A percentile compares a stretch with the other conserved stretches of the same genome.
phyloP scores from a whole-genome alignment of 2,888 invertebrate species.

The Pocota personata region DNA sequence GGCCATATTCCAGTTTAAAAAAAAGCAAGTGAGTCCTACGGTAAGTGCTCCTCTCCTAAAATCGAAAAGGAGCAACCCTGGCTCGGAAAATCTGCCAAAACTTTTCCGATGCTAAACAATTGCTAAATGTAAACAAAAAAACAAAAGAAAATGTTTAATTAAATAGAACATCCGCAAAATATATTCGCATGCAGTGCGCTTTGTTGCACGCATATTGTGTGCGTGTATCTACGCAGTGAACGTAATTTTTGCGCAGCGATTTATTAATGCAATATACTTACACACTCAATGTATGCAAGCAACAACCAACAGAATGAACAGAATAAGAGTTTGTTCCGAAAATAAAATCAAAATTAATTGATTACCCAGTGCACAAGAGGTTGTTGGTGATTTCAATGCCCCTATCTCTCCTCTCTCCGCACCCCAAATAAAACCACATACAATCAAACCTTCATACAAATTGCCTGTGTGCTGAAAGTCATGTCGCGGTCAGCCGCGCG shows the following conservation, averaged over 20 bases:
- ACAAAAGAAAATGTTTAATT: slow-evolving; percentile 43
- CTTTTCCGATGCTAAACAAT: not conserved
- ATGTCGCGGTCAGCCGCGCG: slow-evolving; percentile 58
- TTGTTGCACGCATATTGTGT: not conserved
- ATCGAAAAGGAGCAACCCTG: slow-evolving; percentile 7
- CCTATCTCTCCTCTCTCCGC: slow-evolving; percentile 9
- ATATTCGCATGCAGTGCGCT: slow-evolving; percentile 33
- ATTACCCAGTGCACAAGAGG: slow-evolving; percentile 59
- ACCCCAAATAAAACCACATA: not conserved
- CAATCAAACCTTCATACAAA: slow-evolving; percentile 12
- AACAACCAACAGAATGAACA: slow-evolving; percentile 8
- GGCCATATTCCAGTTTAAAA: too few species aligned
- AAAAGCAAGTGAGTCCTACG: too few species aligned
- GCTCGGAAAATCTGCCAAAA: not conserved
- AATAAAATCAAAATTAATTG: slow-evolving; percentile 73
- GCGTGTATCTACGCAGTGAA: slow-evolving; percentile 24
- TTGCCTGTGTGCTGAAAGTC: slow-evolving; percentile 66
- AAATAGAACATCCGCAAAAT: slow-evolving; percentile 69
- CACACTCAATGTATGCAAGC: not conserved
- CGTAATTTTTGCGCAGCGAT: slow-evolving; percentile 35
- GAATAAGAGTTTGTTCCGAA: slow-evolving; percentile 68
- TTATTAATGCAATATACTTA: slow-evolving; percentile 46
- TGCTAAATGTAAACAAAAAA: slow-evolving; percentile 40
- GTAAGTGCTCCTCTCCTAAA: too few species aligned
- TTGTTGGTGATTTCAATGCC: slow-evolving; percentile 66